Percentiles rank a stretch among this genome's conserved stretches.
Evolutionary conservation across 2,113 vertebrate species (phyloP).

Genomic region (Mus pahari): DNA sequence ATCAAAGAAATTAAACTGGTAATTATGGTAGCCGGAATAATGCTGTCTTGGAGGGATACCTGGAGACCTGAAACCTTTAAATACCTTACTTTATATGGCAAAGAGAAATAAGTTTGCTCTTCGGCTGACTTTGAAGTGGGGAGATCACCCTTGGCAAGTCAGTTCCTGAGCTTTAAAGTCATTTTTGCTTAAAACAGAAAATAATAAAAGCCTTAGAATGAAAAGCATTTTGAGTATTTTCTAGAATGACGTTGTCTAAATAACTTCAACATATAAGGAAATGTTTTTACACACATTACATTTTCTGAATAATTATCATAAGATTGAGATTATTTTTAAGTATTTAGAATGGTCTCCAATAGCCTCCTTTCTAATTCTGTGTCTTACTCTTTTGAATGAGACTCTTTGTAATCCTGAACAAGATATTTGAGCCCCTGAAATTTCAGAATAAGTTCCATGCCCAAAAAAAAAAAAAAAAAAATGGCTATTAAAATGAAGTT

Average conservation of each 20-base stretch:
- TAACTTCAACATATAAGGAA: constrained; percentile 35
- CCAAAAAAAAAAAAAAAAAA: too few relatives aligned
- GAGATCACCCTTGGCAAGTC: background rate
- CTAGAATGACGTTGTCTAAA: constrained; percentile 23
- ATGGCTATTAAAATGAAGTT: constrained; percentile 11
- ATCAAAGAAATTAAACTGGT: background rate
- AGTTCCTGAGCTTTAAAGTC: background rate
- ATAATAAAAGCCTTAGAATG: background rate
- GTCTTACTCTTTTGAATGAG: background rate
- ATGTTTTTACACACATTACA: constrained; percentile 48
- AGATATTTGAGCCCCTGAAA: constrained; percentile 9
- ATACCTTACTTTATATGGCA: background rate
- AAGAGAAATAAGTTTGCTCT: background rate
- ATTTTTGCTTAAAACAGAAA: constrained; percentile 43
- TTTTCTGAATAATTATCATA: constrained; percentile 35
- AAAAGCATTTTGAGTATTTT: constrained; percentile 29
- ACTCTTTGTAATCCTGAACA: background rate
- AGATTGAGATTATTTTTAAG: background rate
- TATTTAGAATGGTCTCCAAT: constrained; percentile 2
- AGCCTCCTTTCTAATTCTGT: constrained; percentile 23
- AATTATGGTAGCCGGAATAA: background rate
- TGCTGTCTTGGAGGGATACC: background rate
- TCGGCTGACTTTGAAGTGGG: background rate
- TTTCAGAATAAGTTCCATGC: constrained; percentile 10
- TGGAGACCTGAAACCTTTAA: background rate